Percentiles rank a stretch among this genome's conserved stretches.
phyloP scores from a whole-genome alignment of 2,113 vertebrate species.

The Otis tarda region DNA sequence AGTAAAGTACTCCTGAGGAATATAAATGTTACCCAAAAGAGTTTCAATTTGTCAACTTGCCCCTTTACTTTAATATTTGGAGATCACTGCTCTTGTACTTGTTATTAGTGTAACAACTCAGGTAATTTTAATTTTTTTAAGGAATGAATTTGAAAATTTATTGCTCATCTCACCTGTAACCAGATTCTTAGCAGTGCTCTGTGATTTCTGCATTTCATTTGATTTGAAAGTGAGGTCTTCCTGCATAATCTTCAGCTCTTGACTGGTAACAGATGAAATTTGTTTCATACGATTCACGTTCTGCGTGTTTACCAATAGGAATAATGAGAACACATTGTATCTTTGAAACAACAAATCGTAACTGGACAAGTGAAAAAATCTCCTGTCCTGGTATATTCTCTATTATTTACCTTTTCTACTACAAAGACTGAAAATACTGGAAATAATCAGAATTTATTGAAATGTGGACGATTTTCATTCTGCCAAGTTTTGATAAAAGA shows the following conservation, averaged over 20 bases:
- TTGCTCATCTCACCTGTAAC: constrained; percentile 80
- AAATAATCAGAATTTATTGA: not conserved
- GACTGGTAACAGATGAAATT: constrained; percentile 87
- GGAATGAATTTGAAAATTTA: not conserved
- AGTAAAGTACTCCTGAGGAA: not conserved
- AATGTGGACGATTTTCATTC: not conserved
- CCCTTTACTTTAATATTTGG: not conserved
- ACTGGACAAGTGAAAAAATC: not conserved
- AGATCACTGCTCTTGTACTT: not conserved
- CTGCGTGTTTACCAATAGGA: constrained; percentile 70
- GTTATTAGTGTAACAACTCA: not conserved
- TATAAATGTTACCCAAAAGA: not conserved
- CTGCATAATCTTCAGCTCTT: constrained; percentile 93
- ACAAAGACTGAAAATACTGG: not conserved
- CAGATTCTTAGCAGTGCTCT: constrained; percentile 89
- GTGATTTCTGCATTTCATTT: constrained; percentile 93
- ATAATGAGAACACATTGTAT: not conserved
- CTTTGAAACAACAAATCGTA: not conserved
- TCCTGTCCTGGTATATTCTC: not conserved
- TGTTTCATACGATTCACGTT: constrained; percentile 87
- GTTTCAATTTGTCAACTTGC: not conserved
- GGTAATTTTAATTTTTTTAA: not conserved
- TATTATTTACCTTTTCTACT: not conserved
- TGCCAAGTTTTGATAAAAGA: not conserved
- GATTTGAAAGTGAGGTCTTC: constrained; percentile 95